Evolutionary conservation across 2,888 invertebrate species (phyloP), one percentile per base, ranked within the genome.

Genomic region (Smittia sp.): DNA sequence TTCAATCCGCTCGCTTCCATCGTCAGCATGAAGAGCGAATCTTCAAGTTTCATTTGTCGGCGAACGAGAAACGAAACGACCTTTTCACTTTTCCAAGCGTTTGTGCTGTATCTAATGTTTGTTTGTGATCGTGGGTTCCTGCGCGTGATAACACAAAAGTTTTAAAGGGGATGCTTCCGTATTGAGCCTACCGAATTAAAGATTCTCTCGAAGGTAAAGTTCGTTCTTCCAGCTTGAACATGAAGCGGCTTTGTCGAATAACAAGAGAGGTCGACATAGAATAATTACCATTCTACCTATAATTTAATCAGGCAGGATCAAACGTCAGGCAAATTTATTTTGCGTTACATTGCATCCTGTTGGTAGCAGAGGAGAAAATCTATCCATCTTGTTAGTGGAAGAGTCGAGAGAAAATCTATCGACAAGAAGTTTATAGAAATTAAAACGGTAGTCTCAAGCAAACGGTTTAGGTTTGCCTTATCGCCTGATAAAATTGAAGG

Each of bases 101-200:
- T 52, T 52, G 39, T 39, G 39, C 39, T 39, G 39, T 52, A 4
- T 15, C n/a, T 22, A 22, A 22, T 18, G 46, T 46, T 58, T 58
- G 58, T 58, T 20, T 20, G 22, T 58, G 46, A 2, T 46, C 15
- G 58, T 58, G 58, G 18, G 22, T 58, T 58, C 58, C 58, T 58
- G 58, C 58, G 58, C 58, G 58, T 58, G 58, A 58, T 58, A 58
- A 58, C 22, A 58, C 58, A 58, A 58, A 18, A 20, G 58, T 13
- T 58, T 58, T 58, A 58, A 58, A 58, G 58, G 18, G 58, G 58
- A 58, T 58, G 22, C 20, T 20, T 18, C 22, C 58, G 22, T 58
- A 22, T 58, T 22, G 2, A 22, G 46, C 15, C 15, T n/a, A 15
- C 3, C 2, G 11, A 46, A 11, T 46, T 46, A 46, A 46, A 46